Base-by-base conservation (phyloP, 2,888 invertebrate genomes). In the Meghimatium bilineatum region DNA sequence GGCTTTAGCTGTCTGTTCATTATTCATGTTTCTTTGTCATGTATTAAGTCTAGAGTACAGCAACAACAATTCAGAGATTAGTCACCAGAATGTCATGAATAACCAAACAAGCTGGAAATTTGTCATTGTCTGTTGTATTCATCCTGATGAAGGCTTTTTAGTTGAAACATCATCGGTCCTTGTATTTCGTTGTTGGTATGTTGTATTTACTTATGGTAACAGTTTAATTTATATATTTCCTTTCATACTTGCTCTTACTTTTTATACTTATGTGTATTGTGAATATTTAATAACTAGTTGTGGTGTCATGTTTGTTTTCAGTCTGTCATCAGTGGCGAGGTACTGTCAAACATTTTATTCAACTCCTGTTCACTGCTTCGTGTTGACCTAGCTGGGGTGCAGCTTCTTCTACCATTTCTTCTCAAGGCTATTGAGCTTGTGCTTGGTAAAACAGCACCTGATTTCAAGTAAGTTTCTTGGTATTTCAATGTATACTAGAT, bases 371-470 rank as follows among this genome's bases (percentile, higher is more conserved):
- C 99, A 93, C 95, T 99, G 85, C 97, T 99, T 92, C 95, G 97
- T 78, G 94, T 98, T 87, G 99, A 99, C 94, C 95, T 99, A 84
- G 97, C 97, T 92, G 99, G 99, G 0, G 97, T 98, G 1, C 96
- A 97, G 93, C 96, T 98, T 34, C 94, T 99, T 60, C 95, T 99
- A 26, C 99, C 99, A 0, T 96, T 96, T 87, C 96, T 98, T 92
- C 96, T 99, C 82, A 95, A 96, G 20, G 98, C 99, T 0, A 93
- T 99, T 75, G 99, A 99, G 94, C 95, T 97, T 75, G 97, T 99
- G 32, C 94, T 99, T 67, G 96, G 97, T 0, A 98, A 97, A 89
- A 96, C 91, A 91, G 97, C 97, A 91, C 94, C 96, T 17, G 96
- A 96, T 93, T 94, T 97, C 74, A 96, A 96, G 94, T 94, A 87